A percentile compares a stretch with the other conserved stretches of the same genome.
These are phyloP conservation scores for Catostomus latipinnis DNA, from an alignment of 2,797 vertebrate genomes.

Conservation along the genomic window DNA sequence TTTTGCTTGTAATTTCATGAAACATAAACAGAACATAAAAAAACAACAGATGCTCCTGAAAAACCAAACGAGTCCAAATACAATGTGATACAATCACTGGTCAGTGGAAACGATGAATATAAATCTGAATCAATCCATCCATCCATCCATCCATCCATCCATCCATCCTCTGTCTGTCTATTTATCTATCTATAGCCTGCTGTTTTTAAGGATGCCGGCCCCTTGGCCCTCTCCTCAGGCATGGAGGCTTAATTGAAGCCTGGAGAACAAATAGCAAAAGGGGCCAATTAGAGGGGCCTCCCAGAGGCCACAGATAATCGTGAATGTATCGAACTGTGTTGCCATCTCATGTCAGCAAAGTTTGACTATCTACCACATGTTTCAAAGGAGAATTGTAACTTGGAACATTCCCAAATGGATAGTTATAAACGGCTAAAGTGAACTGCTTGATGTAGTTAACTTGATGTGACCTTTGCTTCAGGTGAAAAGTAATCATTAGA, in stretches of 20 bases:
- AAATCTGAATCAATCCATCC: too few species aligned
- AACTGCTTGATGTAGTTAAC: background rate
- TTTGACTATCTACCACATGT: constrained; percentile 25
- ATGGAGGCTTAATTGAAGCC: constrained; percentile 62
- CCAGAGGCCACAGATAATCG: constrained; percentile 44
- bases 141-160: too few species aligned
- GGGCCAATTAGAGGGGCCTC: constrained; percentile 47
- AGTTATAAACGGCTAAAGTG: constrained; percentile 11
- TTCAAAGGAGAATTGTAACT: background rate
- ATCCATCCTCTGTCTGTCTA: constrained; percentile 66
- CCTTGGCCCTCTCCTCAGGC: constrained; percentile 52
- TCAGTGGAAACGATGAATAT: too few species aligned
- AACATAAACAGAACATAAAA: too few species aligned
- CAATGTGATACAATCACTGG: too few species aligned
- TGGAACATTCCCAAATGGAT: background rate
- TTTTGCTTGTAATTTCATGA: too few species aligned
- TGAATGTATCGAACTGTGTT: constrained; percentile 34
- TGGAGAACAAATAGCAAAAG: constrained; percentile 56
- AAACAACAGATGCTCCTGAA: too few species aligned
- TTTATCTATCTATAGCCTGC: constrained; percentile 46
- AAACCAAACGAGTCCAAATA: too few species aligned
- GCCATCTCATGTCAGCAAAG: constrained; percentile 17
- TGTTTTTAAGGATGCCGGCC: constrained; percentile 59
- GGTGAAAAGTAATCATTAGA: background rate
- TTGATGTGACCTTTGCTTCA: background rate